Evolutionary conservation across 2,797 vertebrate species (phyloP), one percentile per base, ranked within the genome.

Genomic region (Anabas testudineus): DNA sequence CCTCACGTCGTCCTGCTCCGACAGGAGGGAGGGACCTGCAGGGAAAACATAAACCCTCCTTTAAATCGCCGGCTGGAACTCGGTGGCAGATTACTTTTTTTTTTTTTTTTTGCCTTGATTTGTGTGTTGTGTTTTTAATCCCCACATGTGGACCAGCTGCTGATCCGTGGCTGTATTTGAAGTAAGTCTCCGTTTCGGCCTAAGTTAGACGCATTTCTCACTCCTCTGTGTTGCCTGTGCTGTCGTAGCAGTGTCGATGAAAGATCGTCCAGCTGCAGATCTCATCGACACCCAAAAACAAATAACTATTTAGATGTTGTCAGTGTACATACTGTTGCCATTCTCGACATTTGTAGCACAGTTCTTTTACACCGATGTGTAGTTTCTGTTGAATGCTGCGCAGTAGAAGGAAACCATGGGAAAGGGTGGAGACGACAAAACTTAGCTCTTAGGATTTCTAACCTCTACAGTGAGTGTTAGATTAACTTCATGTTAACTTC

Each of bases 21-120:
- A 46, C 76, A 83, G 90, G 88, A 81, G 91, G 88, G 89, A 80
- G 91, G 88, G 86, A 71, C 67, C 54, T 66, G 46, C 21, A 1
- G 9, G 59, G 52, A 76, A 71, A 13, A 79, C 54, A 12, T 67
- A 10, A 77, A 59, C 58, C 76, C 36, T 32, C 15, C 6, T 4
- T 19, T 3, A 3, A 54, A 37, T 34, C 15, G 24, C 22, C 3
- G 18, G 0, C 7, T 16, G 37, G 12, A 24, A 47, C 16, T 42
- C 39, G 18, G 41, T 58, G 45, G 60, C 54, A 63, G 36, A 14
- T 0, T 0, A 21, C 36, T 46, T 43, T 32, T n/a, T n/a, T n/a
- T n/a, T n/a, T n/a, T n/a, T n/a, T n/a, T n/a, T n/a, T 34, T 12
- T 4, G 0, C 5, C 22, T 59, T 26, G 19, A 32, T 66, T 18